Base-by-base conservation (phyloP, 2,888 invertebrate species). In the Acleris laterana region DNA sequence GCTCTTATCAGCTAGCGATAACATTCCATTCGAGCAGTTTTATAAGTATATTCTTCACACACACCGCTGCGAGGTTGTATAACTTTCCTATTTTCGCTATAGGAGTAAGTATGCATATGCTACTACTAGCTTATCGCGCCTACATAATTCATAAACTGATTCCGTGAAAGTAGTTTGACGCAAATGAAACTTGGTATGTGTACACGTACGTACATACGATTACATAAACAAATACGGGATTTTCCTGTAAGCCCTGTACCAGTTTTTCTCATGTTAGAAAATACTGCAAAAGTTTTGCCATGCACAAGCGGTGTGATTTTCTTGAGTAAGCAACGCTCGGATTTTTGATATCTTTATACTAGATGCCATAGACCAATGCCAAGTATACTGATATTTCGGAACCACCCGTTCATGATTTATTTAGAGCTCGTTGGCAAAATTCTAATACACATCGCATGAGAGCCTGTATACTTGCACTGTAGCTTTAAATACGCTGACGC, bases 161-260 rank as follows among this genome's bases (percentile, higher is more conserved):
- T 65, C 56, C 56, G 32, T 56, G 56, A 61, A 61, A 61, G 42
- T 44, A 20, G 55, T 32, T 59, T 56, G 50, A 61, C 61, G 56
- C 50, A 65, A 61, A 42, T 65, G 55, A 28, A 49, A 42, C 25
- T 16, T 22, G 7, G 19, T 17, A 19, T 48, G n/a, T 48, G n/a
- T 17, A n/a, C 48, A n/a, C 48, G 48, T 48, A 38, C 38, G 7
- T 17, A n/a, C 5, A 46, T 46, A 46, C 46, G 2, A 5, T 16
- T n/a, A 46, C n/a, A 46, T 7, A 16, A n/a, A 7, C 2, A n/a
- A 46, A 46, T 46, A 16, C 17, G 7, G 46, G 5, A 20, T 49
- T 49, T 49, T 38, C 38, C 38, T 38, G 4, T 38, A 38, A 38
- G 4, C 13, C 13, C 13, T 38, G 38, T 11, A 38, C 38, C 13